Conservation (phyloP, 2,888 invertebrate species). For the Drosophila mimetica region DNA sequence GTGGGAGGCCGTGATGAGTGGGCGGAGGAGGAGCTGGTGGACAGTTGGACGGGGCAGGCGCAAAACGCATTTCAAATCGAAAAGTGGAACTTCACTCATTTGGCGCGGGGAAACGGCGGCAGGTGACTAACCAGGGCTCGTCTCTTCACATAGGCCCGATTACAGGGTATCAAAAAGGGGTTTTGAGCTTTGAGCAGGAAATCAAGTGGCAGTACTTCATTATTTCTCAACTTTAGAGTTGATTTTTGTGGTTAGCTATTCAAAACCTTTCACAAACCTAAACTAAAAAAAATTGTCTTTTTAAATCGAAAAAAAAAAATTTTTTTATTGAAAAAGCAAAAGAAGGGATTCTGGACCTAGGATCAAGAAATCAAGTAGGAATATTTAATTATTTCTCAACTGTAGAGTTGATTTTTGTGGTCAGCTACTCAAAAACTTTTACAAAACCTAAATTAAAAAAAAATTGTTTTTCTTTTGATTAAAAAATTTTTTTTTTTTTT, state of each 20-base stretch:
- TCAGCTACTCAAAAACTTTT: too few relatives aligned
- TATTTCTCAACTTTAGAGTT: too few relatives aligned
- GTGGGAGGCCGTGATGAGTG: slow-evolving; percentile 3
- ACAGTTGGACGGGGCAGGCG: slow-evolving; percentile 36
- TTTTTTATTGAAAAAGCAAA: too few relatives aligned
- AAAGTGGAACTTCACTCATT: slow-evolving; percentile 78
- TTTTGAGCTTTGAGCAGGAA: not conserved
- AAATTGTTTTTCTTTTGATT: not conserved
- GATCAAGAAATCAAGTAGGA: too few relatives aligned
- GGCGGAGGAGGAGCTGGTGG: slow-evolving; percentile 6
- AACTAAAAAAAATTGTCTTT: too few relatives aligned
- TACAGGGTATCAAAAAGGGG: slow-evolving; percentile 11
- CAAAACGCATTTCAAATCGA: slow-evolving; percentile 77
- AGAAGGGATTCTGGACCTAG: not conserved
- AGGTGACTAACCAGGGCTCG: slow-evolving; percentile 50
- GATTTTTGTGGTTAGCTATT: too few relatives aligned
- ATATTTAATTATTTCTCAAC: too few relatives aligned
- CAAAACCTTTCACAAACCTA: too few relatives aligned
- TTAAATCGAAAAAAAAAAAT: too few relatives aligned
- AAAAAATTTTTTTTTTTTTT: not conserved
- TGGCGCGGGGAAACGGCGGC: slow-evolving; percentile 47
- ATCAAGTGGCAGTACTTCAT: too few relatives aligned
- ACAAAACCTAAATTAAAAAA: not conserved
- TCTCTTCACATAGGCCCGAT: slow-evolving; percentile 27
- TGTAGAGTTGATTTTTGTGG: too few relatives aligned